Conservation (phyloP, 2,113 vertebrate species). For the Petromus typicus region DNA sequence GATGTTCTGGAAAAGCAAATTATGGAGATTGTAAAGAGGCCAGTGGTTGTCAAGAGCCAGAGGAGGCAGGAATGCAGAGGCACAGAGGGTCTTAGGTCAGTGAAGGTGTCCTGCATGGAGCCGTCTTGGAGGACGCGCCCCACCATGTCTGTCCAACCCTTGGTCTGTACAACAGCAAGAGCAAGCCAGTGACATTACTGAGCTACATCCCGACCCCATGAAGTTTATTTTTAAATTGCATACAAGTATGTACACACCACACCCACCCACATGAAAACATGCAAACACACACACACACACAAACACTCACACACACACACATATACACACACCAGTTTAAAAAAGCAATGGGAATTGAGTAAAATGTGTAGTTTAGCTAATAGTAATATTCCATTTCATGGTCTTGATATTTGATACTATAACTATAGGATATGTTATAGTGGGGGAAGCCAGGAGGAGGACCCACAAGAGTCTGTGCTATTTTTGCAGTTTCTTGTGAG, state of each 20-base stretch:
- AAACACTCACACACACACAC: too few relatives aligned
- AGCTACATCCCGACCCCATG: background rate
- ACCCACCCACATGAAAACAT: too few relatives aligned
- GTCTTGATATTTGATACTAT: background rate
- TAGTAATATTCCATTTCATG: background rate
- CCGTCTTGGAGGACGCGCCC: background rate
- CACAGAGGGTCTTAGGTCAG: too few relatives aligned
- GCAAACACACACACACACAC: background rate
- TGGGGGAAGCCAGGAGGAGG: background rate
- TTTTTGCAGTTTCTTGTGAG: background rate
- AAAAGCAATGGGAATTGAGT: background rate
- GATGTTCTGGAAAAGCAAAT: background rate
- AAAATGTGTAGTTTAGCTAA: background rate
- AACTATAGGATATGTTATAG: background rate
- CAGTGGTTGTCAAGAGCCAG: too few relatives aligned
- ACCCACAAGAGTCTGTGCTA: background rate
- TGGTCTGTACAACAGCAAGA: background rate
- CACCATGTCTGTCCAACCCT: background rate
- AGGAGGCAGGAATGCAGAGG: background rate
- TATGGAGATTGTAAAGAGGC: background rate
- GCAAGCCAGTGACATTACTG: background rate
- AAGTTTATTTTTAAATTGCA: background rate
- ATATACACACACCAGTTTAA: too few relatives aligned
- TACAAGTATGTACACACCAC: background rate
- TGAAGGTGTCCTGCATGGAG: background rate